Evolutionary conservation across 53 echinoderm and acorn worm species (phyloP), one percentile per base, ranked within the genome.

Genomic region (Patiria pectinifera): DNA sequence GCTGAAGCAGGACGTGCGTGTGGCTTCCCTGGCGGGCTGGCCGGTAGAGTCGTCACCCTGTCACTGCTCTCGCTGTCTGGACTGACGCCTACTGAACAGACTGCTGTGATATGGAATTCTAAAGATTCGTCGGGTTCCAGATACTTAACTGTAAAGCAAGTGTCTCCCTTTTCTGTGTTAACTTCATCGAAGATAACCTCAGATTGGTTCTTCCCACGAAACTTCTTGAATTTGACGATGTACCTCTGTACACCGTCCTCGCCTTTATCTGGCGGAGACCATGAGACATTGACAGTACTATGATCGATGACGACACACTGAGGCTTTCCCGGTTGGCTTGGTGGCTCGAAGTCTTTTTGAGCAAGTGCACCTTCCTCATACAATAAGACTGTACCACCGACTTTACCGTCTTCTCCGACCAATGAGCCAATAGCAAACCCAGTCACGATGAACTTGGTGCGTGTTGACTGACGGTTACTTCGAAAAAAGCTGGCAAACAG

Each of bases 291-390:
- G 10, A 93, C 21, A 11, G 79, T 48, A 74, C 71, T 48, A 59
- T 95, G 89, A 58, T 47, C 35, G 6, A 84, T 35, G 62, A 48
- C 76, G 4, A n/a, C 6, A 21, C 93, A 61, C 6, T 49, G 62
- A 0, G 86, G 83, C 0, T 71, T 71, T 66, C 77, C 70, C 43
- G 95, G 95, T 70, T 90, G 60, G 35, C 90, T 90, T 48, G 93
- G 93, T 79, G 91, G 93, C 83, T 93, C 85, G 59, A 86, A 95
- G 70, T 90, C 91, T 44, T 95, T 76, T 80, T 84, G 19, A 13
- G 82, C 22, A 61, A 90, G 47, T 21, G 35, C 10, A 6, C 91
- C 93, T 25, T 90, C 58, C n/a, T 74, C 87, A 35, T 87, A 92
- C 23, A 87, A 62, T 22, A 62, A 69, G n/a, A 92, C 58, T 87